Evolutionary conservation across 2,888 invertebrate genomes (phyloP).

Genomic region (Andrena marginata): DNA sequence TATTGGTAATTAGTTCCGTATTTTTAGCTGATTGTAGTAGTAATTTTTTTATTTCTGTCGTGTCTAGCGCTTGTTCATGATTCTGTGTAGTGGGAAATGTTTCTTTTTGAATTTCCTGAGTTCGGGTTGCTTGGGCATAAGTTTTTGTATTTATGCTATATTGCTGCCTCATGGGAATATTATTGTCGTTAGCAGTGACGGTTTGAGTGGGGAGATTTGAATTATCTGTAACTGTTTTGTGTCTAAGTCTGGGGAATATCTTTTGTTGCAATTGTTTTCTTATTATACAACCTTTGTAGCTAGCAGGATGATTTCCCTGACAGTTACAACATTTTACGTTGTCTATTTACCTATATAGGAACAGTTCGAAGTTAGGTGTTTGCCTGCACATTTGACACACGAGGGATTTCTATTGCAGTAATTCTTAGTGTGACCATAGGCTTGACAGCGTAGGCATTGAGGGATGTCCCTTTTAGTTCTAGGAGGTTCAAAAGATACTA

Average conservation of each 20-base stretch:
- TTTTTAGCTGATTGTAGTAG: conserved; percentile 23
- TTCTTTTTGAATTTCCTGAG: not conserved
- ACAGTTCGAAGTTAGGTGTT: not conserved
- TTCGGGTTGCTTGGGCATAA: not conserved
- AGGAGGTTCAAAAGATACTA: conserved; percentile 3
- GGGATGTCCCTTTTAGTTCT: conserved; percentile 2
- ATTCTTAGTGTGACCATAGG: not conserved
- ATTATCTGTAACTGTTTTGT: not conserved
- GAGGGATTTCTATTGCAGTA: not conserved
- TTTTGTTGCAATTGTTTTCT: conserved; percentile 17
- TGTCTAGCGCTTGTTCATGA: not conserved
- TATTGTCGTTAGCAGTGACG: not conserved
- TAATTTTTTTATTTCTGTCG: not conserved
- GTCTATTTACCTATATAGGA: not conserved
- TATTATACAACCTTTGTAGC: not conserved
- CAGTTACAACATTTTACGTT: not conserved
- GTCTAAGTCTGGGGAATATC: not conserved
- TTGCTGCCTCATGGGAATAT: not conserved
- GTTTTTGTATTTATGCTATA: not conserved
- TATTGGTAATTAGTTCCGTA: conserved; percentile 27
- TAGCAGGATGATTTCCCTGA: not conserved
- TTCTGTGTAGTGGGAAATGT: not conserved
- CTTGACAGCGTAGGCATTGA: conserved; percentile 8
- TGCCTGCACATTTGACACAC: not conserved
- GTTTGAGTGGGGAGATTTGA: not conserved